These are phyloP conservation scores for Leptopilina clavipes DNA, from an alignment of 1,140 invertebrate genomes.

Conservation along the genomic window DNA sequence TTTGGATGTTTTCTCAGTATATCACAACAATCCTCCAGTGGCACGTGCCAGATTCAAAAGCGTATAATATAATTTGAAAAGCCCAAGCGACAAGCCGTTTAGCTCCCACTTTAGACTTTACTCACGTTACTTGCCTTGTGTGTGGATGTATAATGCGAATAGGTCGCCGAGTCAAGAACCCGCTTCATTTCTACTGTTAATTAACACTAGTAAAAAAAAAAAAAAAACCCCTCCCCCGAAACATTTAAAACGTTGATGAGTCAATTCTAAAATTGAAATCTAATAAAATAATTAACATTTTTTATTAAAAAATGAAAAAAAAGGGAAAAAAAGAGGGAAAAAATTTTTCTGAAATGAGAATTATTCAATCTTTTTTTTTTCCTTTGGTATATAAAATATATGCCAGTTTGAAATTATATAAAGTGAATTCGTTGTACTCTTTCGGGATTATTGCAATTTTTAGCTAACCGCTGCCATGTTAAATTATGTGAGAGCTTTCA, in stretches of 20 bases:
- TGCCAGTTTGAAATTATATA: too few relatives aligned
- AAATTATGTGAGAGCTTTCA: slow-evolving; percentile 23
- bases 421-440: not conserved
- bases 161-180: not conserved
- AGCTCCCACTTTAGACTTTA: slow-evolving; percentile 11
- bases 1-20: not conserved
- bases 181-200: slow-evolving; percentile 2
- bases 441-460: slow-evolving; percentile 23
- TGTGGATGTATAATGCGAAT: not conserved
- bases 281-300: too few relatives aligned
- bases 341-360: too few relatives aligned
- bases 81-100: slow-evolving; percentile 17
- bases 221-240: too few relatives aligned
- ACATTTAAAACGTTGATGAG: too few relatives aligned
- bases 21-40: not conserved
- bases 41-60: slow-evolving; percentile 11
- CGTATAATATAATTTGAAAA: slow-evolving; percentile 12
- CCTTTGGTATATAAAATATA: too few relatives aligned
- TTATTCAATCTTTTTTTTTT: too few relatives aligned
- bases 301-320: too few relatives aligned
- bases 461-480: slow-evolving; percentile 9
- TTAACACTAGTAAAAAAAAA: not conserved
- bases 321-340: too few relatives aligned
- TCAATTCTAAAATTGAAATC: too few relatives aligned
- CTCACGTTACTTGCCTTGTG: not conserved